Percentiles rank a stretch among this genome's conserved stretches.
Conservation (phyloP, 1,140 invertebrate species). For the Periplaneta americana region DNA sequence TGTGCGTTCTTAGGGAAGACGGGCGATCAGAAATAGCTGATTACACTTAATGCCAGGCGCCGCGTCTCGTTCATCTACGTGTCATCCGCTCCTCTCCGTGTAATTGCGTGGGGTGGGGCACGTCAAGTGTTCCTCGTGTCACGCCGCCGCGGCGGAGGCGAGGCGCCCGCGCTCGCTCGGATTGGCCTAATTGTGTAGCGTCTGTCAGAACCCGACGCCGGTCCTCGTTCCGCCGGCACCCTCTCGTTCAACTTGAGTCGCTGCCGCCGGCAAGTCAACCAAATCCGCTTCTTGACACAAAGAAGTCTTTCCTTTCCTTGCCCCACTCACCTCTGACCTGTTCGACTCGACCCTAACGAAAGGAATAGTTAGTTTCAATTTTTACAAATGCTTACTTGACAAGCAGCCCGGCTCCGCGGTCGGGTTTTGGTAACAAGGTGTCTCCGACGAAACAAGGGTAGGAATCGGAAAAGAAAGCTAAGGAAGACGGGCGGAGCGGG, state of each 20-base stretch:
- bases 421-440: neutral
- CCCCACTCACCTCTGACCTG: neutral
- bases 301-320: neutral
- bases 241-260: neutral
- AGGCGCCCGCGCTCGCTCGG: neutral
- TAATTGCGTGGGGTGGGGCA: neutral
- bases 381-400: constrained; percentile 14
- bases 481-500: neutral
- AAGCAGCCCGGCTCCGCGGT: neutral
- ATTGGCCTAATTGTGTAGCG: constrained; percentile 20
- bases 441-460: neutral
- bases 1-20: too few species aligned
- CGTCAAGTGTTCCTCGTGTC: neutral
- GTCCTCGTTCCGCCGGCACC: neutral
- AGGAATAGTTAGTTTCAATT: constrained; percentile 10
- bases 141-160: neutral
- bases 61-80: neutral
- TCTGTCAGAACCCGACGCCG: neutral
- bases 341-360: neutral
- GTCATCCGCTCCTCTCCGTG: neutral
- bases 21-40: too few species aligned
- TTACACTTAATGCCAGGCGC: neutral
- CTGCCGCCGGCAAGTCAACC: too few species aligned
- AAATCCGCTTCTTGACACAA: constrained; percentile 11
- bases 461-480: neutral